phyloP scores from a whole-genome alignment of 2,888 invertebrate species.

The Meandrusa payeni region DNA sequence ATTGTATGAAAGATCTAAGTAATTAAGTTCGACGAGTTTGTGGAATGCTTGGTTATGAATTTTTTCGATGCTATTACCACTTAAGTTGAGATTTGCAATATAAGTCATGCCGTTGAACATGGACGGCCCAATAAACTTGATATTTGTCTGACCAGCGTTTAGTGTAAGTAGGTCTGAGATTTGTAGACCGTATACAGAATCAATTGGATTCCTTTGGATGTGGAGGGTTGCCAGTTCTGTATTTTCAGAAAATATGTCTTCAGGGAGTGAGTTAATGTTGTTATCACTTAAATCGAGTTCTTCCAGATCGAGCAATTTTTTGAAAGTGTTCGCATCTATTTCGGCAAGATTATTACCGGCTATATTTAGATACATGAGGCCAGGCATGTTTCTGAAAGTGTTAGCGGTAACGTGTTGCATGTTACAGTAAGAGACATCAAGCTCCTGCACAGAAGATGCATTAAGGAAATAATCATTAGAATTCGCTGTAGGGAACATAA shows the following conservation, averaged over 20 bases:
- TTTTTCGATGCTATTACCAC: conserved; percentile 84
- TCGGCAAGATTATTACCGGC: conserved; percentile 84
- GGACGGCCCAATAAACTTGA: conserved; percentile 82
- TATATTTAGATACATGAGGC: conserved; percentile 84
- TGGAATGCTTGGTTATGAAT: conserved; percentile 86
- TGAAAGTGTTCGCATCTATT: conserved; percentile 82
- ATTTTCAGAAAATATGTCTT: conserved; percentile 84
- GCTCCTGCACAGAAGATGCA: conserved; percentile 84
- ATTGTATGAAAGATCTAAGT: conserved; percentile 88
- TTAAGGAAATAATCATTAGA: conserved; percentile 77
- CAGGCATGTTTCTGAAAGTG: conserved; percentile 83
- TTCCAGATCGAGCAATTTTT: conserved; percentile 82
- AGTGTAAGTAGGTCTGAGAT: conserved; percentile 83
- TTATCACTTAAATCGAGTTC: conserved; percentile 88
- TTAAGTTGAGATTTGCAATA: conserved; percentile 84
- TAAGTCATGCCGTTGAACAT: conserved; percentile 84
- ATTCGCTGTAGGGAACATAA: conserved; percentile 68
- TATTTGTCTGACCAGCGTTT: conserved; percentile 85
- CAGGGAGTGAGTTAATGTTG: conserved; percentile 82
- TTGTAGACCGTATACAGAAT: conserved; percentile 81
- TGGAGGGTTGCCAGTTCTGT: conserved; percentile 84
- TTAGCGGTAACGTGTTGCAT: conserved; percentile 83
- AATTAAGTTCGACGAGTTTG: conserved; percentile 83
- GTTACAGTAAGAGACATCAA: conserved; percentile 86
- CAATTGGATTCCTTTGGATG: conserved; percentile 85